Evolutionary conservation across 1,140 invertebrate species (phyloP), one percentile per base, ranked within the genome.

Genomic region (Plectus sambesii): DNA sequence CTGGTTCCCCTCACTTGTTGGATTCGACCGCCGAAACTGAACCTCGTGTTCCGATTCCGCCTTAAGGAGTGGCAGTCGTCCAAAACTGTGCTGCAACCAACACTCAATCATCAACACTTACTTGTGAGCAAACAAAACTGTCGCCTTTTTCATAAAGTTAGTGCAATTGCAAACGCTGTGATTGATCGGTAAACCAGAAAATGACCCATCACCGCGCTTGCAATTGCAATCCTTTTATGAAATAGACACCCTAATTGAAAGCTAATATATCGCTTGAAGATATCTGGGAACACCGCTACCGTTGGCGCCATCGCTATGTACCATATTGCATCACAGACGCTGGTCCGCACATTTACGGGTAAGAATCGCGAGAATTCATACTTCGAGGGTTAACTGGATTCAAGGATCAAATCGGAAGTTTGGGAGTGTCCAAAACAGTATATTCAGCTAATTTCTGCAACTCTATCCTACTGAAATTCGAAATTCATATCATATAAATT

Each of bases 1-100:
- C 38, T 67, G n/a, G 61, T 67, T 8, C 64, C 64, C 3, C 39
- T 67, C n/a, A 64, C 66, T 20, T 67, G 64, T 44, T 67, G 64
- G 64, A 65, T 67, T 3, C 37, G 49, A 30, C 64, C 64, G 8
- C 64, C 64, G 2, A 64, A 63, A 41, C 66, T 67, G 52, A 67
- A 69, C 48, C 59, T 63, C 49, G 60, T 62, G 15, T 24, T 12
- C 23, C n/a, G 8, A 51, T 25, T 22, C 5, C 4, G 8, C 23
- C 12, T 30, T 25, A 17, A 4, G n/a, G 38, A 63, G 39, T 69
- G 54, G 51, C 54, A 57, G 30, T 43, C 25, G 9, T 55, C 42
- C 35, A 60, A 53, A 46, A 59, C 55, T 19, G 45, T 62, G 25
- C 36, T 67, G 8, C 55, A 67, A 17, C 59, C 67, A 4, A 69